Evolutionary conservation across 2,113 vertebrate genomes (phyloP), one percentile per base, ranked within the genome.

Genomic region (Synchiropus splendidus): DNA sequence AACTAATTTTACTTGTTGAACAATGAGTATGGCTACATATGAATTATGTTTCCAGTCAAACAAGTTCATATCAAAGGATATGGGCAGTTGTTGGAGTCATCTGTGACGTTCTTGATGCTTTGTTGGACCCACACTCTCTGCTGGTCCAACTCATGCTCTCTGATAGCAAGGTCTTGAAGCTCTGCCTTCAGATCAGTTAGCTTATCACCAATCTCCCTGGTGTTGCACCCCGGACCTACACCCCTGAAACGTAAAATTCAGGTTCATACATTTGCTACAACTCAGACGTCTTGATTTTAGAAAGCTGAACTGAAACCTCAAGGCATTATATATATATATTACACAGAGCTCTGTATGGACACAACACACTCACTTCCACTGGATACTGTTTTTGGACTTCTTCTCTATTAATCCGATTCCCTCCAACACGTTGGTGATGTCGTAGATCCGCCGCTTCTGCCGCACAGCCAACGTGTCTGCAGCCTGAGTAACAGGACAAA

Each of bases 371-470:
- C 81, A 99, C 95, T 99, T 99, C 95, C 95, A 98, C 52, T 99
- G 95, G 68, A 99, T 99, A 55, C 95, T 99, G 85, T 99, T 99
- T 76, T 99, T 99, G 37, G 95, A 99, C 59, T 98, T 99, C 80
- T 99, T 99, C 81, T 99, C 95, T 0, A 99, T 99, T 52, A 99
- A 64, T 10, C 95, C 95, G 0, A 99, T 99, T 48, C 95, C 95
- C 67, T 99, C 95, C 71, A 99, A 77, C 18, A 99, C 95, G 15
- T 99, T 99, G 0, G 95, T 99, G 80, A 99, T 99, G 64, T 99
- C 95, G 0, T 99, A 99, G 68, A 99, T 99, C 0, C 95, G 89
- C 16, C 95, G 79, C 67, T 99, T 98, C 80, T 98, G 94, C 33
- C 94, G 84, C 61, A 99, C 95, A 6, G 94, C 95, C 71, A 99